Conservation (phyloP, 92 coral and sea anemone genomes). For the Isaurus tuberculatus region DNA sequence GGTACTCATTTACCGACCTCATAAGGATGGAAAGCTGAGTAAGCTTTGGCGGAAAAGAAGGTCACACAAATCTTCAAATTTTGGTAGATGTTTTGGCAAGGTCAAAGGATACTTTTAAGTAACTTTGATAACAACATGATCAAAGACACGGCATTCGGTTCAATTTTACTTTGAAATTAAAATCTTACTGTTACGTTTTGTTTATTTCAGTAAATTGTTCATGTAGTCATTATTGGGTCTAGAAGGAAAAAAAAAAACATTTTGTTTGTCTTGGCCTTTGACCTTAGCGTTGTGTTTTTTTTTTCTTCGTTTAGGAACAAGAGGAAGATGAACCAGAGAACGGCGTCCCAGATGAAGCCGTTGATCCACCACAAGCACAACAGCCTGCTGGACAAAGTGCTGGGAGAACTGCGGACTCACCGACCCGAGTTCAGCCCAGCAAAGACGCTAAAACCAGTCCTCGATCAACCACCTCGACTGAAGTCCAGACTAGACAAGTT, state of each 20-base stretch:
- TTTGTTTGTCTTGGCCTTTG: background rate
- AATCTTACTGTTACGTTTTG: too few relatives aligned
- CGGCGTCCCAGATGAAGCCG: conserved; percentile 87
- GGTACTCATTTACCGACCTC: too few relatives aligned
- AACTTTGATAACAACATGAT: too few relatives aligned
- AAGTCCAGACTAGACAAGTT: conserved; percentile 6
- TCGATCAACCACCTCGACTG: conserved; percentile 12
- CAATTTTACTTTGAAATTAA: too few relatives aligned
- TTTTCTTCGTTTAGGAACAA: conserved; percentile 57
- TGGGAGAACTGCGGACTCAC: conserved; percentile 13
- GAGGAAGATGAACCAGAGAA: conserved; percentile 88
- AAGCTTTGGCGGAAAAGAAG: too few relatives aligned
- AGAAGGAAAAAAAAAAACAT: background rate
- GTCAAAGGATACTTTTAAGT: too few relatives aligned
- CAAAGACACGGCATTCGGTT: too few relatives aligned
- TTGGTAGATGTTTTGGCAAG: too few relatives aligned
- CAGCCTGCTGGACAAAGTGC: conserved; percentile 29
- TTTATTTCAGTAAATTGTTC: too few relatives aligned
- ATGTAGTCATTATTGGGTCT: too few relatives aligned
- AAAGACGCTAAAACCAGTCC: conserved; percentile 15
- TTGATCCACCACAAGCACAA: conserved; percentile 56
- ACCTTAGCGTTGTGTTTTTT: background rate
- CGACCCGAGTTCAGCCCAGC: conserved; percentile 36
- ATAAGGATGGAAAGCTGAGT: too few relatives aligned
- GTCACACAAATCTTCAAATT: too few relatives aligned